Evolutionary conservation across 2,797 vertebrate species (phyloP).

Genomic region (Pangasius macronema): DNA sequence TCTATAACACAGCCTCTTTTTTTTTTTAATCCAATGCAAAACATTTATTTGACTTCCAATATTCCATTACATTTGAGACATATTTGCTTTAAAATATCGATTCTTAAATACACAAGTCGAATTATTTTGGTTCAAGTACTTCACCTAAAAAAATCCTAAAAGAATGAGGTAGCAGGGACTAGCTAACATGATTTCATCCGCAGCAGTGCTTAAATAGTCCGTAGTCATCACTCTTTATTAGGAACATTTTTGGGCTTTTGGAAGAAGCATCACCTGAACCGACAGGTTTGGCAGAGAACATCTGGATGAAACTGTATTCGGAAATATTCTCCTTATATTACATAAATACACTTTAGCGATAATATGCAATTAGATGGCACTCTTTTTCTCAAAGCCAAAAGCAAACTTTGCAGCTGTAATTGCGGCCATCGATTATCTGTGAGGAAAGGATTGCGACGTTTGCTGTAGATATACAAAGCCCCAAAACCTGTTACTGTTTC

Average conservation of each 20-base stretch:
- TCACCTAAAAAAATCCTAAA: constrained; percentile 12
- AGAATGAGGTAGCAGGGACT: constrained; percentile 17
- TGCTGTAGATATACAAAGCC: constrained; percentile 1
- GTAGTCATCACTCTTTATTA: neutral
- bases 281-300: neutral
- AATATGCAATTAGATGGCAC: constrained; percentile 9
- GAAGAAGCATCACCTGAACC: neutral
- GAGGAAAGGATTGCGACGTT: neutral
- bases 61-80: constrained; percentile 7
- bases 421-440: neutral
- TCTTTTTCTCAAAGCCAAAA: neutral
- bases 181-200: neutral
- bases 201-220: neutral
- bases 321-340: neutral
- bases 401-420: neutral
- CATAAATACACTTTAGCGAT: neutral
- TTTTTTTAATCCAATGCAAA: constrained; percentile 29
- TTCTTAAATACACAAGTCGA: constrained; percentile 8
- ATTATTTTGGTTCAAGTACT: constrained; percentile 12
- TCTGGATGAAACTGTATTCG: neutral
- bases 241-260: neutral
- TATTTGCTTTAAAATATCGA: neutral
- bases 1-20: constrained; percentile 11
- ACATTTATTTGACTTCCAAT: constrained; percentile 32
- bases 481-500: neutral